phyloP scores from a whole-genome alignment of 37 sponge, comb jelly and placozoan genomes.

The Ianthella basta region DNA sequence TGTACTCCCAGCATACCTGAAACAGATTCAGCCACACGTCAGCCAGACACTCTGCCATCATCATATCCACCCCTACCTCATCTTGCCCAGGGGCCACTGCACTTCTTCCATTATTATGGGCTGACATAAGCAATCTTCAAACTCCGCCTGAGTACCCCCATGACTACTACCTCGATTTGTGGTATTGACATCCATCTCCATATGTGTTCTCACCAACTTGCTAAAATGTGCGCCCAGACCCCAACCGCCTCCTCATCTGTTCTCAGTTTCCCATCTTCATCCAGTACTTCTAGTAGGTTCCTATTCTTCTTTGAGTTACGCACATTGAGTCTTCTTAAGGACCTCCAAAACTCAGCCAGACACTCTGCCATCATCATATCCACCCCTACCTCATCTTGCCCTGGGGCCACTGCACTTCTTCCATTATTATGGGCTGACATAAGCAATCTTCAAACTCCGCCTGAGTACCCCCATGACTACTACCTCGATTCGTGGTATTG shows the following conservation, averaged over 20 bases:
- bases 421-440: conserved; percentile 24
- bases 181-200: conserved; percentile 25
- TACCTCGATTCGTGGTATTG: conserved; percentile 3
- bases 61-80: conserved; percentile 25
- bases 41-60: conserved; percentile 29
- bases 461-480: neutral
- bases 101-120: conserved; percentile 27
- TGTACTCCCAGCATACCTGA: conserved; percentile 21
- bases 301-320: conserved; percentile 22
- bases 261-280: conserved; percentile 24
- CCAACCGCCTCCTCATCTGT: conserved; percentile 17
- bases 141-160: conserved; percentile 1
- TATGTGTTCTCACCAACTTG: conserved; percentile 21
- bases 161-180: neutral
- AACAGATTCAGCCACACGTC: conserved; percentile 28
- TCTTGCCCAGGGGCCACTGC: conserved; percentile 25
- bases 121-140: conserved; percentile 20
- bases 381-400: conserved; percentile 28
- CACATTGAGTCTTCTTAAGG: conserved; percentile 21
- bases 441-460: conserved; percentile 17
- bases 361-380: conserved; percentile 27
- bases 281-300: conserved; percentile 24
- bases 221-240: conserved; percentile 17
- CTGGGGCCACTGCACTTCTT: conserved; percentile 28
- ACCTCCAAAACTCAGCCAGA: conserved; percentile 32